phyloP scores from a whole-genome alignment of 2,113 vertebrate species.

The Odobenus rosmarus region DNA sequence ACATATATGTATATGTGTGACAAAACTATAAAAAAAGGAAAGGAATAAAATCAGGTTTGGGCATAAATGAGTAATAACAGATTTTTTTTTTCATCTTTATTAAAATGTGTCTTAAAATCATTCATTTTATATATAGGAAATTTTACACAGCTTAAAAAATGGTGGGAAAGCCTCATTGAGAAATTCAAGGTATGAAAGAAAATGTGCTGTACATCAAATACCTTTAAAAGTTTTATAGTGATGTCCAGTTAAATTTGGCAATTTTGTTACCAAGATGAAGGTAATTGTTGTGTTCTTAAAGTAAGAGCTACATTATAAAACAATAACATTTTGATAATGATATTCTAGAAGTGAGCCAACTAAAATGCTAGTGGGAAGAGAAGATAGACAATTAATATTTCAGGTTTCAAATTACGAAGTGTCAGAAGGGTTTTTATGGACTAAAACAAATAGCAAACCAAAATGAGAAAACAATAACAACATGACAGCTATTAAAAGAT shows the following conservation, averaged over 20 bases:
- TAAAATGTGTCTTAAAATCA: background rate
- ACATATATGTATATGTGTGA: background rate
- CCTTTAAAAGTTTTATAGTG: background rate
- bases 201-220: background rate
- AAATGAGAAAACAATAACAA: background rate
- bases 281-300: conserved; percentile 6
- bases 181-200: conserved; percentile 11
- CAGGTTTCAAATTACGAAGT: background rate
- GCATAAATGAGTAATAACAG: background rate
- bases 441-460: background rate
- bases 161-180: background rate
- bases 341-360: background rate
- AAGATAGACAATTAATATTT: background rate
- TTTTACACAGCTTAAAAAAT: conserved; percentile 27
- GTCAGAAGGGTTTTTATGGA: background rate
- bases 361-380: background rate
- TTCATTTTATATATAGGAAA: background rate
- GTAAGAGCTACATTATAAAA: conserved; percentile 15
- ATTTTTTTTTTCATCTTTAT: conserved; percentile 24
- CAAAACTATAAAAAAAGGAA: background rate
- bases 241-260: background rate
- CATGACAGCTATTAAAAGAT: background rate
- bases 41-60: background rate
- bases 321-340: conserved; percentile 16
- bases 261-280: background rate